These are phyloP conservation scores for Strigamia maritima DNA, from an alignment of 2,888 invertebrate species.

Conservation along the genomic window DNA sequence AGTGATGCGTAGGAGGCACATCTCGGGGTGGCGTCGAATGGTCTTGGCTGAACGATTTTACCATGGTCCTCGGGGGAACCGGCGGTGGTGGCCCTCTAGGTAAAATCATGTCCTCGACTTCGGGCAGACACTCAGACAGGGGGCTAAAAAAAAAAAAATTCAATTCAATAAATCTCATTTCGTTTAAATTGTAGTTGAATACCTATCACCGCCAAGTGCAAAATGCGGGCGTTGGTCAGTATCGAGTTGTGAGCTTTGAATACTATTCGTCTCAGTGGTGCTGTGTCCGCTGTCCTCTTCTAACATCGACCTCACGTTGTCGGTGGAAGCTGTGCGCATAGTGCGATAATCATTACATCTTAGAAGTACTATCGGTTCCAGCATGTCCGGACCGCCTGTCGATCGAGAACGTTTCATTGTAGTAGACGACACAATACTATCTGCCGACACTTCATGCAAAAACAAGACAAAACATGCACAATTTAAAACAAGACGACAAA, in stretches of 20 bases:
- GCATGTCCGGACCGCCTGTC: conserved; percentile 26
- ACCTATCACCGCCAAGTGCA: conserved; percentile 21
- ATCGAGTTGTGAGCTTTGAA: conserved; percentile 22
- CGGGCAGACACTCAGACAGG: neutral
- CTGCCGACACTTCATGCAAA: neutral
- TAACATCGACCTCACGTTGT: conserved; percentile 6
- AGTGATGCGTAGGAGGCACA: conserved; percentile 29
- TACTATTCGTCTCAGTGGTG: conserved; percentile 14
- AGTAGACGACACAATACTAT: neutral
- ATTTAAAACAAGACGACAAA: neutral
- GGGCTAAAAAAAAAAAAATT: neutral
- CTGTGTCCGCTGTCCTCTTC: conserved; percentile 36
- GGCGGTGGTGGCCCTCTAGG: neutral
- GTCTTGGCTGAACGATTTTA: conserved; percentile 38
- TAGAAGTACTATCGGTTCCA: conserved; percentile 20
- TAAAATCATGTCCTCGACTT: neutral
- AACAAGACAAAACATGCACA: neutral
- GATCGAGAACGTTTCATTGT: conserved; percentile 39
- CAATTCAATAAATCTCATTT: neutral
- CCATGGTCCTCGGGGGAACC: neutral
- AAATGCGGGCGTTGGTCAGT: conserved; percentile 20
- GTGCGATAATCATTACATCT: neutral
- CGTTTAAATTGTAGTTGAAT: neutral
- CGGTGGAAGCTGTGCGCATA: neutral
- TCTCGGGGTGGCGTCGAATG: conserved; percentile 36